These are phyloP conservation scores for Laticauda laticaudata DNA, from an alignment of 2,113 vertebrate genomes.

Conservation along the genomic window DNA sequence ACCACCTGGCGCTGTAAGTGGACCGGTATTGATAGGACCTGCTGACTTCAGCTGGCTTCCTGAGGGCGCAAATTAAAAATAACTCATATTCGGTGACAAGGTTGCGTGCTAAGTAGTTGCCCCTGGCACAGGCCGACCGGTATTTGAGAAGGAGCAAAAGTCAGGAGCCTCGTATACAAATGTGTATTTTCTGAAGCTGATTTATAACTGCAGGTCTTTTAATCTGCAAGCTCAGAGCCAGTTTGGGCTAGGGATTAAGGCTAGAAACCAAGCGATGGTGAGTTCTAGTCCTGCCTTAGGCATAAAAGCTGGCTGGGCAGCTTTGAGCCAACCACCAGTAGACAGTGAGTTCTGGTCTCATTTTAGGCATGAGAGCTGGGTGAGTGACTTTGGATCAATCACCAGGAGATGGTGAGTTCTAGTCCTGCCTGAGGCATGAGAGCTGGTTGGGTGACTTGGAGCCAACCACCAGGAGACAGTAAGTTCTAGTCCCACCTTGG, in stretches of 20 bases:
- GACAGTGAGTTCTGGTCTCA: background rate
- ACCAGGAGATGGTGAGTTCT: too few species aligned
- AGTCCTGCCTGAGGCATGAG: too few species aligned
- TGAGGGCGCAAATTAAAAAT: background rate
- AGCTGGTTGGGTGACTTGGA: background rate
- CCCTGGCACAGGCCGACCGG: accelerated
- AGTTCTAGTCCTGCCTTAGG: background rate
- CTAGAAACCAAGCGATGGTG: background rate
- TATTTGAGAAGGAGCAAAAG: background rate
- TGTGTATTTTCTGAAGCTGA: background rate
- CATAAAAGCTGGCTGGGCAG: too few species aligned
- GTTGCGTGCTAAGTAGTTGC: background rate
- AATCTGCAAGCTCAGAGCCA: background rate
- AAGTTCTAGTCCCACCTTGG: background rate
- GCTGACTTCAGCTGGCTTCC: slow-evolving; percentile 71
- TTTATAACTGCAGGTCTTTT: background rate
- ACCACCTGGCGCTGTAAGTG: slow-evolving; percentile 67
- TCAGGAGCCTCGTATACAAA: background rate
- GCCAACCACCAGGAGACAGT: background rate
- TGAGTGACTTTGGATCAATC: background rate
- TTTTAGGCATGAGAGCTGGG: background rate
- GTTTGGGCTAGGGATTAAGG: background rate
- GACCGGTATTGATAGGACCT: slow-evolving; percentile 67
- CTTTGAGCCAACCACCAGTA: background rate
- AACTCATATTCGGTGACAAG: background rate